Evolutionary conservation across 2,888 invertebrate species (phyloP), one percentile per base, ranked within the genome.

Genomic region (Mesorhabditis belari): DNA sequence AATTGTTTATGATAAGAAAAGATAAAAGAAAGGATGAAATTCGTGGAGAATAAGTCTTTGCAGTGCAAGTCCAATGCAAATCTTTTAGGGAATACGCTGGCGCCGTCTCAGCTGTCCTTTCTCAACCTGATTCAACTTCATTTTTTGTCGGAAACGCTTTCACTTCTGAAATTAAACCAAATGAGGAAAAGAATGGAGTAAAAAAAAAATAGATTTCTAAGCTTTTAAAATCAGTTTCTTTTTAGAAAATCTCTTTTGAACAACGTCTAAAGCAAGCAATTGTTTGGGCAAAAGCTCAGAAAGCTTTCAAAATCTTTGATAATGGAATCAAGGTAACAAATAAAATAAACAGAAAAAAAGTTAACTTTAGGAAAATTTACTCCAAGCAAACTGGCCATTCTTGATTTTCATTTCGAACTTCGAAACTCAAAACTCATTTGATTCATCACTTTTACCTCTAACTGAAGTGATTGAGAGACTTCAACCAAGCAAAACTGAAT

Each of bases 21-120:
- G 25, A 6, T 29, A n/a, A 1, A n/a, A 17, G 44, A n/a, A 21
- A 19, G 12, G 2, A 49, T 3, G 5, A 50, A 57, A 5, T 50
- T 57, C 1, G 50, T 50, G 17, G 23, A n/a, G n/a, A 6, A 49
- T 49, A 1, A 50, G 17, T n/a, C 6, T 1, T 28, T 17, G 17
- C 27, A n/a, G 5, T 50, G 1, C 1, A 21, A n/a, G 9, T 23
- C 23, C 9, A 19, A 9, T n/a, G n/a, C n/a, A 5, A 21, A 17
- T 64, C 61, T 28, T 63, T 61, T 58, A 63, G 71, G 19, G 69
- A 73, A 53, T 73, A 73, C 53, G 73, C 73, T 6, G 73, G 73
- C 9, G 73, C 73, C 24, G 73, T 73, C 12, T 73, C 73, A 3
- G 73, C 73, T 4, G 71, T 71, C 3, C 62, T 73, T 49, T 65